phyloP scores from a whole-genome alignment of 23 tunicate genomes.

The Pegea sp. region DNA sequence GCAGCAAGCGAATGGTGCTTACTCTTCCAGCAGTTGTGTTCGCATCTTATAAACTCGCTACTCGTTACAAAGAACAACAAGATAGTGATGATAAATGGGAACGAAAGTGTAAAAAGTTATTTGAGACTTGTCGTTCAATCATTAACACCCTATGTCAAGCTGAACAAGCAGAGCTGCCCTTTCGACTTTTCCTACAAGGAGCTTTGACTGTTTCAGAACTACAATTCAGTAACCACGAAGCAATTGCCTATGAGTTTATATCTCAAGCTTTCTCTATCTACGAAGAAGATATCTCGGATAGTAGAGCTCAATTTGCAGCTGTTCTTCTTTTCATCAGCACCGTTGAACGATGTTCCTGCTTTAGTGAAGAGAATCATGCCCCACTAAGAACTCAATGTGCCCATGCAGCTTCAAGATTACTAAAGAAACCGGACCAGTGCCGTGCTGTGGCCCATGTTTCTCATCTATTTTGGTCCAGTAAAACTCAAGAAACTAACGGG shows the following conservation, averaged over 20 bases:
- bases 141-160: constrained; percentile 47
- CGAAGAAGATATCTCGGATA: constrained; percentile 87
- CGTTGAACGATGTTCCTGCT: constrained; percentile 41
- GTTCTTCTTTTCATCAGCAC: constrained; percentile 44
- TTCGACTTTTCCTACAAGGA: constrained; percentile 65
- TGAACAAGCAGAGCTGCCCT: constrained; percentile 53
- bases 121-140: constrained; percentile 42
- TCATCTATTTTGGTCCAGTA: constrained; percentile 80
- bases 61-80: constrained; percentile 20
- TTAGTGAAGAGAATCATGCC: constrained; percentile 81
- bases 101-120: constrained; percentile 57
- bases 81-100: constrained; percentile 55
- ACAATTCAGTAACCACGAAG: constrained; percentile 53
- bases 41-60: constrained; percentile 28
- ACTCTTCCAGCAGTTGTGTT: constrained; percentile 71
- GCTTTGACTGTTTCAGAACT: constrained; percentile 63
- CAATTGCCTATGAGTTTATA: constrained; percentile 72
- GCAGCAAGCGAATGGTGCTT: constrained; percentile 24
- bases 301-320: constrained; percentile 86
- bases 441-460: constrained; percentile 77
- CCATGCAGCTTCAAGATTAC: constrained; percentile 84
- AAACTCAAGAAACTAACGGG: constrained; percentile 37
- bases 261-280: constrained; percentile 76
- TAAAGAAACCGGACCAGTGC: constrained; percentile 84
- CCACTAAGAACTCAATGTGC: constrained; percentile 90